These are phyloP conservation scores for Zaprionus camerounensis DNA, from an alignment of 1,140 invertebrate genomes.

Conservation along the genomic window DNA sequence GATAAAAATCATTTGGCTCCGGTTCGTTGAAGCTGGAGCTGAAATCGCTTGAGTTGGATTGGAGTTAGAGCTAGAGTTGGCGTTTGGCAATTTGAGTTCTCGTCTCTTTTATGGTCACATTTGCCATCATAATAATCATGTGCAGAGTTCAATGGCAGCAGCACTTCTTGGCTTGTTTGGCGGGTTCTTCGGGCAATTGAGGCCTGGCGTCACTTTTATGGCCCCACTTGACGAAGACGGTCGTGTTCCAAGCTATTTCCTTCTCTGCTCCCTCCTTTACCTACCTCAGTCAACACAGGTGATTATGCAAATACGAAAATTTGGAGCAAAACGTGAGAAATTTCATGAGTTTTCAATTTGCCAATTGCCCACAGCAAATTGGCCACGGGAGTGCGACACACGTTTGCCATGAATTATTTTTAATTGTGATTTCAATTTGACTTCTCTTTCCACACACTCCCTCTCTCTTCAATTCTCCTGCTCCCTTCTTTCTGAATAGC, in stretches of 20 bases:
- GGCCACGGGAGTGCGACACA: constrained; percentile 48
- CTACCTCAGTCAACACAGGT: constrained; percentile 24
- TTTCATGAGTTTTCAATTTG: constrained; percentile 77
- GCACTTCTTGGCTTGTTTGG: constrained; percentile 56
- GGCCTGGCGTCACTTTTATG: constrained; percentile 36
- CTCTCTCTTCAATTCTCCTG: neutral
- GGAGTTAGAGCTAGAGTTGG: neutral
- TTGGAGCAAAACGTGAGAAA: constrained; percentile 78
- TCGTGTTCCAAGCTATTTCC: neutral
- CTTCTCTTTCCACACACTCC: neutral
- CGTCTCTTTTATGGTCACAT: constrained; percentile 54
- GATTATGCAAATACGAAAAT: constrained; percentile 71
- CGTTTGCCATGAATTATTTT: neutral
- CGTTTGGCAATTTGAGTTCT: constrained; percentile 17
- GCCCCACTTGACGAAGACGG: neutral
- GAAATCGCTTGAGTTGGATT: neutral
- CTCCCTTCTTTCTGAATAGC: constrained; percentile 16
- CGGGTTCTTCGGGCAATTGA: constrained; percentile 27
- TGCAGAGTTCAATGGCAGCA: constrained; percentile 59
- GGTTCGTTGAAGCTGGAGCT: constrained; percentile 6
- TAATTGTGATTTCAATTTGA: constrained; percentile 3
- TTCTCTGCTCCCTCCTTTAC: neutral
- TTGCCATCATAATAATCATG: constrained; percentile 67
- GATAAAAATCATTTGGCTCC: constrained; percentile 56
- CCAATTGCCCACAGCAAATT: constrained; percentile 43